Conservation (phyloP, 2,888 invertebrate species). For the Poecilus cupreus region DNA sequence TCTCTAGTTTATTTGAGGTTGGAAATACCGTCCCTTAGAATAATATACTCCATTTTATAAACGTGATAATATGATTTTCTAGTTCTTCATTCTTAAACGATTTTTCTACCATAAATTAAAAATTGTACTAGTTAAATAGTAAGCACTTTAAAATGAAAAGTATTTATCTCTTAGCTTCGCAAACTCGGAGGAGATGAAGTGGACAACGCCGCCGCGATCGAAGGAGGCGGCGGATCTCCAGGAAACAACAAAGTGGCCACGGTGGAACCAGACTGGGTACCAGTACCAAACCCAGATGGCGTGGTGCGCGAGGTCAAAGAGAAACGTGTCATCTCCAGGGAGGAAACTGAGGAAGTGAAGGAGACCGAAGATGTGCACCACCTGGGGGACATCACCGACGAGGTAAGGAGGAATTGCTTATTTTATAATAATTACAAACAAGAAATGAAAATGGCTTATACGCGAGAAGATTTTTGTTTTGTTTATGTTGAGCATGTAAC, state of each 20-base stretch:
- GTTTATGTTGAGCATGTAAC: neutral
- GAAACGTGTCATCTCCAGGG: constrained; percentile 85
- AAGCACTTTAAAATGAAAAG: no score
- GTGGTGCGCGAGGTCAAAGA: constrained; percentile 89
- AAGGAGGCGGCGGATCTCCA: constrained; percentile 42
- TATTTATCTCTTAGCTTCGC: constrained; percentile 66
- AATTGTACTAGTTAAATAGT: no score
- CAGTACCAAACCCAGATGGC: constrained; percentile 82
- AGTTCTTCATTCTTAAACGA: no score
- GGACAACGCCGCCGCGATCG: constrained; percentile 60
- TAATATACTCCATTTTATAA: no score
- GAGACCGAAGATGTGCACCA: constrained; percentile 91
- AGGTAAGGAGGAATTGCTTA: no score
- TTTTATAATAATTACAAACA: no score
- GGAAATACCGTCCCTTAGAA: no score
- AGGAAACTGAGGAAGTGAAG: constrained; percentile 86
- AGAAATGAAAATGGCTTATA: no score
- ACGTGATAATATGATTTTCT: no score
- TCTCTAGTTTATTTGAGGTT: no score
- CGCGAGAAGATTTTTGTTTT: no score
- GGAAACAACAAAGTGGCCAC: constrained; percentile 64
- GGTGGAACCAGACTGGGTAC: constrained; percentile 74
- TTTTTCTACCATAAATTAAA: no score
- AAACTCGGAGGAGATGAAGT: constrained; percentile 70
- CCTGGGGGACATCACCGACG: constrained; percentile 89